Evolutionary conservation across 2,888 invertebrate species (phyloP).

Genomic region (Beris morrisii): DNA sequence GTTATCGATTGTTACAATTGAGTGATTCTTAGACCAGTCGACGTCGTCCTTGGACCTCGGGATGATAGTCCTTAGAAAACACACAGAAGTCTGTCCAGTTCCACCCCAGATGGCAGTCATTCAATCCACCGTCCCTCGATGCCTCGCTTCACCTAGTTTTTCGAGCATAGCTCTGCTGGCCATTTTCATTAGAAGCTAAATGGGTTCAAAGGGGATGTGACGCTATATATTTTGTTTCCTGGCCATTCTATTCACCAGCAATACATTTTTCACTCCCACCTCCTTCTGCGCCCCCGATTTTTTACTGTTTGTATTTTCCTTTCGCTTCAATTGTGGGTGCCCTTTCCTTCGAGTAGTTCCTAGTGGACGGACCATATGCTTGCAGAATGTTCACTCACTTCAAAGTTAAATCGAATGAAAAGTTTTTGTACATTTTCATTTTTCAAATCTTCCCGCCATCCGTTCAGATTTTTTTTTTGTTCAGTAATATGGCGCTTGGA

Average conservation of each 20-base stretch:
- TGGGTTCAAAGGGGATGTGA: constrained; percentile 17
- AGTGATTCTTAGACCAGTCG: constrained; percentile 15
- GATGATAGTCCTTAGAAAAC: too few species aligned
- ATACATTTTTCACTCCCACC: too few species aligned
- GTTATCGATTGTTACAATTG: constrained; percentile 33
- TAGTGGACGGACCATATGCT: constrained; percentile 14
- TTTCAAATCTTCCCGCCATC: constrained; percentile 10
- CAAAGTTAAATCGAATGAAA: constrained; percentile 23
- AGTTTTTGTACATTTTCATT: constrained; percentile 28
- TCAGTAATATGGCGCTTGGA: too few species aligned
- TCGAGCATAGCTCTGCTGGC: constrained; percentile 2
- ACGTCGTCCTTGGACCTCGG: too few species aligned
- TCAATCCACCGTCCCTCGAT: constrained; percentile 16
- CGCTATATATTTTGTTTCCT: too few species aligned
- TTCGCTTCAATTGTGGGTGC: too few species aligned
- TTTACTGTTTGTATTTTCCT: constrained; percentile 6
- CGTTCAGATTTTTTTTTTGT: too few species aligned
- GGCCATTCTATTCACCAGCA: too few species aligned
- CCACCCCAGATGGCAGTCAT: not conserved
- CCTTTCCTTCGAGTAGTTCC: too few species aligned
- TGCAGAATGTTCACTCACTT: constrained; percentile 17
- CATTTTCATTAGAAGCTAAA: constrained; percentile 33
- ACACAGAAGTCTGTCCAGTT: too few species aligned
- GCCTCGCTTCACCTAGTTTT: too few species aligned
- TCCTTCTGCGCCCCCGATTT: too few species aligned